phyloP scores from a whole-genome alignment of 2,113 vertebrate species.

The Tachysurus vachellii region DNA sequence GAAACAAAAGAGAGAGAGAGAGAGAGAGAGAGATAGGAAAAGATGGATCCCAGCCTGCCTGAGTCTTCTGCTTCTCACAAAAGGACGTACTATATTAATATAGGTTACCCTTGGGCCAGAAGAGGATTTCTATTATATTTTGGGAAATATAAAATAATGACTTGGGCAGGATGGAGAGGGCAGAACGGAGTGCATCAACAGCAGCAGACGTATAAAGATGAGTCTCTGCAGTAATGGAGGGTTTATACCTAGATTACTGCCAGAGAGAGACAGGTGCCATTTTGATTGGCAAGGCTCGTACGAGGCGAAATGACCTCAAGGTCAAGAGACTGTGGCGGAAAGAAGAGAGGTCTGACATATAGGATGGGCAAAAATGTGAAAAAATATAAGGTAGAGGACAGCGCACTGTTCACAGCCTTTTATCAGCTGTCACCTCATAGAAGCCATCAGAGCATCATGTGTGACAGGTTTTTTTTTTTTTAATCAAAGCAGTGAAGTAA shows the following conservation, averaged over 20 bases:
- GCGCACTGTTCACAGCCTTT: neutral
- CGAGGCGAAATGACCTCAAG: conserved; percentile 37
- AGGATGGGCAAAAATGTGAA: neutral
- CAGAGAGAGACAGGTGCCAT: conserved; percentile 52
- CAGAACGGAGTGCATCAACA: neutral
- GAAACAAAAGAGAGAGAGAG: conserved; percentile 46
- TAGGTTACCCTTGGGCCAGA: conserved; percentile 41
- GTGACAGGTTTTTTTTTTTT: neutral
- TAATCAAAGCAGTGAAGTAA: neutral
- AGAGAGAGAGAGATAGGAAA: conserved; percentile 51
- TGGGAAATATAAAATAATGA: conserved; percentile 42
- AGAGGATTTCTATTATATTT: conserved; percentile 45
- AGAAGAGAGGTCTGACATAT: conserved; percentile 25
- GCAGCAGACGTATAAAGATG: conserved; percentile 42
- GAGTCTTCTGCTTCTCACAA: conserved; percentile 34
- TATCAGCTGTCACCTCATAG: neutral
- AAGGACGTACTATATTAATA: conserved; percentile 36
- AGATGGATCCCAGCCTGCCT: conserved; percentile 35
- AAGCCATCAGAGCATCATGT: neutral
- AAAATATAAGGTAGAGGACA: neutral
- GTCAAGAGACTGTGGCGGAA: conserved; percentile 11
- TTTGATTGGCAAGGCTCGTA: conserved; percentile 42
- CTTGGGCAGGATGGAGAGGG: conserved; percentile 8
- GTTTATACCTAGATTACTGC: conserved; percentile 67
- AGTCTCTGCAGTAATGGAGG: conserved; percentile 57